Conservation (phyloP, 1,140 invertebrate genomes). For the Sweltsa coloradensis region DNA sequence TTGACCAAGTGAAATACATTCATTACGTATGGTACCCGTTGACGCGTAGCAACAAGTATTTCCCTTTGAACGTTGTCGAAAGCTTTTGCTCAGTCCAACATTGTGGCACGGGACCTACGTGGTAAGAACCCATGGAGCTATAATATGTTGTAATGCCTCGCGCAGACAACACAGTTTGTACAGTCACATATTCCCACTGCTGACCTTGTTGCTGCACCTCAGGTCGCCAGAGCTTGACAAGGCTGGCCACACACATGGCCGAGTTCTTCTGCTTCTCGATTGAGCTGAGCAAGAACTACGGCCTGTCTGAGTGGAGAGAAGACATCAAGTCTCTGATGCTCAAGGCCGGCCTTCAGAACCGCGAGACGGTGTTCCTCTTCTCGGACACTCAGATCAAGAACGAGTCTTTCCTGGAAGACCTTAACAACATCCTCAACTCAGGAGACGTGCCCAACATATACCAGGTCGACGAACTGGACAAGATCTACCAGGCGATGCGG, state of each 20-base stretch:
- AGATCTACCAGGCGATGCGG: constrained; percentile 45
- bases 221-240: constrained; percentile 51
- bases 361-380: constrained; percentile 50
- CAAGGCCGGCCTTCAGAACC: constrained; percentile 37
- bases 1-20: too few species aligned
- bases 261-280: constrained; percentile 46
- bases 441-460: constrained; percentile 58
- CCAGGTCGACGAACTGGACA: constrained; percentile 45
- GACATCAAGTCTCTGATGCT: constrained; percentile 48
- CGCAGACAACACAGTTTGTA: too few species aligned
- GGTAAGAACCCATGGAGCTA: too few species aligned
- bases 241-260: constrained; percentile 44
- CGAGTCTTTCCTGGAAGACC: constrained; percentile 52
- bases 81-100: too few species aligned
- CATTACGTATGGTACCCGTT: too few species aligned
- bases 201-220: too few species aligned
- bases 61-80: too few species aligned
- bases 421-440: constrained; percentile 54
- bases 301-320: constrained; percentile 44
- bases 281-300: constrained; percentile 34
- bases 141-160: too few species aligned
- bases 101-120: too few species aligned
- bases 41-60: too few species aligned
- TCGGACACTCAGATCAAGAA: constrained; percentile 54
- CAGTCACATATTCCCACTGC: too few species aligned